Evolutionary conservation across 2,888 invertebrate species (phyloP), one percentile per base, ranked within the genome.

Genomic region (Oxycera nigricornis): DNA sequence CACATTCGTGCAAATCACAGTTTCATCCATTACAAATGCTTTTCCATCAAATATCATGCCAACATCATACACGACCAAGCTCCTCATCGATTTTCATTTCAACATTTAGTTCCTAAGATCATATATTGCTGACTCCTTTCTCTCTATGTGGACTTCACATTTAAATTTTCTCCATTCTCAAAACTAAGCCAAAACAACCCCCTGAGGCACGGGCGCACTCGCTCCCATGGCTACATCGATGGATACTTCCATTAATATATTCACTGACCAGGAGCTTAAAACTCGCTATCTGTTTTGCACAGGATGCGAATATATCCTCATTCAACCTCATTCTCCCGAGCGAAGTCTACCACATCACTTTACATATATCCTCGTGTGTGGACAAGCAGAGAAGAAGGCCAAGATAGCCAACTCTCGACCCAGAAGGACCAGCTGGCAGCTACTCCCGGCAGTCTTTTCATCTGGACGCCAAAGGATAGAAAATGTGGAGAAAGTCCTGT

Each of bases 181-280:
- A 59, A 59, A 2, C 1, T n/a, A n/a, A n/a, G 20, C 22, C 14
- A 28, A 26, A 17, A n/a, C 65, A 65, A 24, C 24, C 55, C 55
- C 55, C 20, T 9, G 17, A 30, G 65, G 30, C 65, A 41, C 41
- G 24, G 41, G 24, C 20, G 9, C 14, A 41, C 41, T 31, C 35
- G n/a, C 35, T 39, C 41, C 41, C 41, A 20, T 14, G 62, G 35
- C 14, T 39, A 46, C 24, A 41, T 22, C 24, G 17, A 46, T 24
- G 24, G 67, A 46, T 22, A 20, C 61, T 65, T 72, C 67, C 59
- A 62, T 76, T 76, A 76, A 76, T 76, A 72, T 76, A 76, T 74
- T 76, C 76, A 76, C 74, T 76, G 76, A 76, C 76, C 76, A 76
- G 74, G 67, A 72, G 67, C 73, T 75, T 75, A 70, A 75, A 75